Percentiles rank a stretch among this genome's conserved stretches.
These are phyloP conservation scores for Herpetotheres cachinnans DNA, from an alignment of 2,113 vertebrate species.

Conservation along the genomic window DNA sequence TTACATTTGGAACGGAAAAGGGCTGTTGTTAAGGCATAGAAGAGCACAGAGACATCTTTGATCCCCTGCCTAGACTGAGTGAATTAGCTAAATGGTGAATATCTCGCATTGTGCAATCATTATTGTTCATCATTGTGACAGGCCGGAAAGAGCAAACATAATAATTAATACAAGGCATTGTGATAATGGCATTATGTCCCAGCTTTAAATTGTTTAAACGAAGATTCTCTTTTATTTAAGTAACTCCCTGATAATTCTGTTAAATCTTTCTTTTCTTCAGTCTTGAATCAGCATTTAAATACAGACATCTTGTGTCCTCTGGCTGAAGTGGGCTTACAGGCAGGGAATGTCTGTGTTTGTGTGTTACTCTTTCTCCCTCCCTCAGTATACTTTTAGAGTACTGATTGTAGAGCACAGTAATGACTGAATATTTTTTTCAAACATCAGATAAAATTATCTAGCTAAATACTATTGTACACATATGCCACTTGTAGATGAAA, in stretches of 20 bases:
- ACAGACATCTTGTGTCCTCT: neutral
- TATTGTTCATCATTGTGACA: constrained; percentile 28
- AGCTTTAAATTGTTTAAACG: neutral
- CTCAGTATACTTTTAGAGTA: neutral
- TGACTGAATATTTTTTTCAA: neutral
- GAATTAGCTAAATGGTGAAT: constrained; percentile 3
- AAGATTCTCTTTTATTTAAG: constrained; percentile 17
- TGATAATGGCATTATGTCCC: neutral
- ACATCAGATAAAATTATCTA: neutral
- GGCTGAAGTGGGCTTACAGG: neutral
- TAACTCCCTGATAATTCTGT: neutral
- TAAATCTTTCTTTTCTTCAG: neutral
- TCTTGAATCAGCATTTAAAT: neutral
- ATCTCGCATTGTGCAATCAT: neutral
- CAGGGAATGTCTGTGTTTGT: neutral
- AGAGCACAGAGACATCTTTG: neutral
- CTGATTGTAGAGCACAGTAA: neutral
- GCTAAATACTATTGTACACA: neutral
- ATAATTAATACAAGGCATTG: neutral
- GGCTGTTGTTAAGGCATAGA: neutral
- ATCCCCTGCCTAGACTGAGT: constrained; percentile 22
- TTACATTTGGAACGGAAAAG: neutral
- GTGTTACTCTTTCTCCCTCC: neutral
- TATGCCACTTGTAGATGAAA: neutral
- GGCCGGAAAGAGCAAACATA: constrained; percentile 25